These are phyloP conservation scores for Pherbina coryleti DNA, from an alignment of 2,888 invertebrate species.

Conservation along the genomic window DNA sequence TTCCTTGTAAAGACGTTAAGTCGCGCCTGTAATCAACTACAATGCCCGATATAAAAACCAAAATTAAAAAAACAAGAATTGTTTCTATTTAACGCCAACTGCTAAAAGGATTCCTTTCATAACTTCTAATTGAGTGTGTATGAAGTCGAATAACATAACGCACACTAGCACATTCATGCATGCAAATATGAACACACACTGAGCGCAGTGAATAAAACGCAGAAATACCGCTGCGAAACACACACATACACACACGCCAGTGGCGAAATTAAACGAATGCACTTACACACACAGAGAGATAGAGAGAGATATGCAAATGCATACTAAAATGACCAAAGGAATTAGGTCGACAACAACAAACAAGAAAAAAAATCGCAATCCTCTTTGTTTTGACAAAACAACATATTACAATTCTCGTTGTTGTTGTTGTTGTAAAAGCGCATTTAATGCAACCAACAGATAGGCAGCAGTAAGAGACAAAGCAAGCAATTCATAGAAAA, in stretches of 20 bases:
- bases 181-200: background rate
- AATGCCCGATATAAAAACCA: no score
- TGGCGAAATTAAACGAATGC: no score
- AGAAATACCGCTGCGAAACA: background rate
- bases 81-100: background rate
- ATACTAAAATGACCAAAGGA: constrained; percentile 11
- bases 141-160: background rate
- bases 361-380: background rate
- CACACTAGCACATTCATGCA: background rate
- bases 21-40: no score
- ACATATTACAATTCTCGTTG: background rate
- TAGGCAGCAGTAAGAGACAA: background rate
- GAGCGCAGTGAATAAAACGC: background rate
- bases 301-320: background rate
- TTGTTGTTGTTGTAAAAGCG: background rate
- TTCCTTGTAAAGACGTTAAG: no score
- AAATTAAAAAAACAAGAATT: no score
- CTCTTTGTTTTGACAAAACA: constrained; percentile 18
- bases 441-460: background rate
- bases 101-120: constrained; percentile 9
- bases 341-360: constrained; percentile 1
- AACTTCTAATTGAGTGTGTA: background rate
- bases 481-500: background rate
- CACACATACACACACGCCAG: background rate
- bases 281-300: no score